Evolutionary conservation across 2,797 vertebrate species (phyloP), one percentile per base, ranked within the genome.

Genomic region (Spondyliosoma cantharus): DNA sequence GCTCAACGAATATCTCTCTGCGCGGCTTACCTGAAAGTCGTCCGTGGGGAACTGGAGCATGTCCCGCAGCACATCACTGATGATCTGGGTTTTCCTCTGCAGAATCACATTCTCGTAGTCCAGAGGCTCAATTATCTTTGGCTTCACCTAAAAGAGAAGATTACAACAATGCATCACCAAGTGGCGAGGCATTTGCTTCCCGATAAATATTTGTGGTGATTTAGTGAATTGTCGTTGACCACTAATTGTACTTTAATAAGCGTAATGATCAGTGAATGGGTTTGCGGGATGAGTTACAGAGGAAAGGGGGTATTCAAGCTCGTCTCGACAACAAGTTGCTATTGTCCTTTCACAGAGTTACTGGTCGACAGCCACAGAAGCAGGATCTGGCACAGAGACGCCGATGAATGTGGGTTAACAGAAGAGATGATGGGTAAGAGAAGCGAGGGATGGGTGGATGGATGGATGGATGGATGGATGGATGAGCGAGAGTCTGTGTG

Each of bases 1-100:
- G 19, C 14, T 77, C 11, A 63, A n/a, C 1, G 43, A 42, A 13
- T 48, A 25, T 32, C 13, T 42, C 27, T 32, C 46, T 7, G 7
- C 13, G 0, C 1, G 7, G 29, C 82, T 87, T 90, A 98, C 97
- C 96, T 98, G 96, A 86, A 99, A 98, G 93, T 99, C 98, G 24
- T 99, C 98, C 0, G 95, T 96, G 56, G 98, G 98, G 67, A 99
- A 99, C 87, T 97, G 96, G 9, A 99, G 93, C 97, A 99, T 97
- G 85, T 99, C 98, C 81, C 98, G 94, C 24, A 98, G 93, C 50
- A 94, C 94, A 89, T 99, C 98, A 0, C 96, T 98, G 90, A 98
- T 90, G 90, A 99, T 99, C 91, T 99, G 97, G 0, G 96, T 98
- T 91, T 97, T 99, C 92, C 96, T 98, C 90, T 99, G 98, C 24